Evolutionary conservation across 2,888 invertebrate species (phyloP).

Genomic region (Cheiracanthium punctorium): DNA sequence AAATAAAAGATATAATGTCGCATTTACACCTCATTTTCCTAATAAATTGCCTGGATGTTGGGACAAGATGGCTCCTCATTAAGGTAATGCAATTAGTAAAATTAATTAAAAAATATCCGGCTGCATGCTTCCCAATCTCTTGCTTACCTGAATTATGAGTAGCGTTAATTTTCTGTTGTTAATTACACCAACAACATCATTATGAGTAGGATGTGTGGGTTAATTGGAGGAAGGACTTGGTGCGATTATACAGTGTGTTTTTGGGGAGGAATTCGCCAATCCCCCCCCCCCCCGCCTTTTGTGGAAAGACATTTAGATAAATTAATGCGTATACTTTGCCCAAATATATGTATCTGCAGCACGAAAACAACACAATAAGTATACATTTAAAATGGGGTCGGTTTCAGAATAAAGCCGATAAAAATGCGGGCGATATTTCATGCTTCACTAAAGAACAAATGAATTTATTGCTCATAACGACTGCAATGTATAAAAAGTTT

Average conservation of each 20-base stretch:
- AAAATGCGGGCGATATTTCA: too few relatives aligned
- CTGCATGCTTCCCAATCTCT: background rate
- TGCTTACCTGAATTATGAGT: background rate
- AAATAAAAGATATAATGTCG: background rate
- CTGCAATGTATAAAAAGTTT: too few relatives aligned
- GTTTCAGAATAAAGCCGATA: too few relatives aligned
- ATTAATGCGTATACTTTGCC: background rate
- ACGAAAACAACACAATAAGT: too few relatives aligned
- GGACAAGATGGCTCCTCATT: background rate
- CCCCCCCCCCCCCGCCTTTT: too few relatives aligned
- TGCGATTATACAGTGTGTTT: background rate
- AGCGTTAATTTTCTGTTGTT: constrained; percentile 2
- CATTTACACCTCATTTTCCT: background rate
- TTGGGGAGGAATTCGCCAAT: too few relatives aligned
- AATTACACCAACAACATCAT: background rate
- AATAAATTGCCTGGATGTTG: background rate
- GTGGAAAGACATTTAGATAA: constrained; percentile 1
- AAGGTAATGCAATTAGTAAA: background rate
- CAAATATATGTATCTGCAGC: background rate
- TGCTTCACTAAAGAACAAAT: too few relatives aligned
- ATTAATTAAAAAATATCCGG: constrained; percentile 4
- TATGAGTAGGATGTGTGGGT: background rate
- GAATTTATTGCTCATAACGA: too few relatives aligned
- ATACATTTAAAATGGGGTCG: too few relatives aligned
- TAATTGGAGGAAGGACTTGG: background rate